phyloP scores from a whole-genome alignment of 2,797 vertebrate genomes.

The Pseudochirops cupreus region DNA sequence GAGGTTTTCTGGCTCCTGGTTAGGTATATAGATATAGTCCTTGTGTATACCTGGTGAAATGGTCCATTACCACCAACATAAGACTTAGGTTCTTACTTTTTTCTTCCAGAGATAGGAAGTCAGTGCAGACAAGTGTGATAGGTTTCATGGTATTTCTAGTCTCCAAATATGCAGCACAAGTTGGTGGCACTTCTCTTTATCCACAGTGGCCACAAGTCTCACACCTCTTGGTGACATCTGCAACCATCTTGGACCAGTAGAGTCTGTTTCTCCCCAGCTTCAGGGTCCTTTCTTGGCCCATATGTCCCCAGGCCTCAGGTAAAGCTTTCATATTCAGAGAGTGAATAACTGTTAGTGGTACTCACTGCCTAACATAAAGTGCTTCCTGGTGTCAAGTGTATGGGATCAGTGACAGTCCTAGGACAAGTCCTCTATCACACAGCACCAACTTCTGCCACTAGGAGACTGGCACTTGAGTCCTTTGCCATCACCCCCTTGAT shows the following conservation, averaged over 20 bases:
- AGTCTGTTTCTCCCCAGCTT: not conserved
- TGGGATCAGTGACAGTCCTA: too few relatives aligned
- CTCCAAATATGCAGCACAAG: too few relatives aligned
- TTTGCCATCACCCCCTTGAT: too few relatives aligned
- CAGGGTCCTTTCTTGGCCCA: too few relatives aligned
- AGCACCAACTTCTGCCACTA: too few relatives aligned
- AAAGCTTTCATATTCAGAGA: not conserved
- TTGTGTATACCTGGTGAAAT: not conserved
- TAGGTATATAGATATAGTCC: too few relatives aligned
- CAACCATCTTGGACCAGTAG: not conserved
- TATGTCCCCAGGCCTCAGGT: not conserved
- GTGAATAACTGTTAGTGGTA: not conserved
- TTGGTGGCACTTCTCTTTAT: too few relatives aligned
- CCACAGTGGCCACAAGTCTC: too few relatives aligned
- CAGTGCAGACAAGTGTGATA: not conserved
- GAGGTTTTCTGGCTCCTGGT: not conserved
- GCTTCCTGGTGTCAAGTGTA: too few relatives aligned
- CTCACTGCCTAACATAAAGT: too few relatives aligned
- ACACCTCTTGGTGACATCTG: not conserved
- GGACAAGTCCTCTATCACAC: too few relatives aligned
- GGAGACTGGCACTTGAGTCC: too few relatives aligned
- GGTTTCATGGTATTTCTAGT: not conserved
- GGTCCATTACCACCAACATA: not conserved
- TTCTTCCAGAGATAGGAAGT: not conserved
- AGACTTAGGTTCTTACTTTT: not conserved